Evolutionary conservation across 2,113 vertebrate species (phyloP), one percentile per base, ranked within the genome.

Genomic region (Melierax canorus): DNA sequence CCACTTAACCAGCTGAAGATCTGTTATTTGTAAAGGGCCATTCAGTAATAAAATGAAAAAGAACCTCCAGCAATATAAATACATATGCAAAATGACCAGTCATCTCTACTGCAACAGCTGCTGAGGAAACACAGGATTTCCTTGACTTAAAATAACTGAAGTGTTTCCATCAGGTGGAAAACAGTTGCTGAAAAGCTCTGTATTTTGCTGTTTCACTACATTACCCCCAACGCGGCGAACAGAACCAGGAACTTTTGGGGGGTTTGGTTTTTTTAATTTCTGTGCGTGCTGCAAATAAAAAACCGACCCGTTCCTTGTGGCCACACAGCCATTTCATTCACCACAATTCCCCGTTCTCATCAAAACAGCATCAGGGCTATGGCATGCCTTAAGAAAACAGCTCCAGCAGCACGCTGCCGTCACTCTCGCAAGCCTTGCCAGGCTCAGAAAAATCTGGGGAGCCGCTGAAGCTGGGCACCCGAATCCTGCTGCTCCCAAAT

Each of bases 51-150:
- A 83, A 92, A 63, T 56, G 19, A 64, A 94, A 91, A 91, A 50
- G 72, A 93, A 88, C n/a, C 24, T 80, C 67, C 41, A 86, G 64
- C 56, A 87, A 72, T 48, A 94, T 62, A 91, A 95, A 92, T 73
- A 64, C 10, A 82, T 60, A 88, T 85, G 67, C 77, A 95, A 97
- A 96, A 81, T 45, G 38, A 76, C 71, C 34, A 32, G 53, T 75
- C 80, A 55, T 91, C 74, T 94, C 91, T 92, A 89, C 36, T 91
- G 89, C 71, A 95, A 50, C 89, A 95, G 84, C 77, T 95, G 89
- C 66, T 90, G 84, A 94, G 74, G 92, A 97, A 95, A 92, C 62
- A 91, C 60, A 73, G 92, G 89, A 97, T 87, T 97, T 88, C 64
- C 87, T 56, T 67, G 68, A 74, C 39, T 71, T 53, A 58, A 95